These are phyloP conservation scores for Chymomyza procnemis DNA, from an alignment of 2,888 invertebrate genomes.

Conservation along the genomic window DNA sequence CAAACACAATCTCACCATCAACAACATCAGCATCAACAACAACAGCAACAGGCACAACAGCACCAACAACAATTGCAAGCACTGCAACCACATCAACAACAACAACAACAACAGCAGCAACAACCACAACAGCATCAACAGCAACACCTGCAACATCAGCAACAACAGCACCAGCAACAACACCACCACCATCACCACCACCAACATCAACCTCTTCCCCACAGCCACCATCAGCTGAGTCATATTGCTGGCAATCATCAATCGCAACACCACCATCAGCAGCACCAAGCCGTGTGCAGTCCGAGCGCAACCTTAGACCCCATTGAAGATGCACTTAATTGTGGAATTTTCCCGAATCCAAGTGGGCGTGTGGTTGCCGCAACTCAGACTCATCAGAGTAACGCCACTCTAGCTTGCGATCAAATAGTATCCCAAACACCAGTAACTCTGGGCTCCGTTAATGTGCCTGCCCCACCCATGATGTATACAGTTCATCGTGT, in stretches of 20 bases:
- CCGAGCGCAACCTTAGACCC: slow-evolving; percentile 56
- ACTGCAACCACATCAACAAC: slow-evolving; percentile 44
- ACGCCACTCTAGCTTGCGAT: slow-evolving; percentile 42
- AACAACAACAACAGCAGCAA: slow-evolving; percentile 45
- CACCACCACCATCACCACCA: slow-evolving; percentile 43
- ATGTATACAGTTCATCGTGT: slow-evolving; percentile 78
- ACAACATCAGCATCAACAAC: slow-evolving; percentile 44
- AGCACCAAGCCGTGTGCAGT: slow-evolving; percentile 45
- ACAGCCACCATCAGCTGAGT: slow-evolving; percentile 38
- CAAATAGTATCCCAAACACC: slow-evolving; percentile 51
- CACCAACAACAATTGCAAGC: slow-evolving; percentile 61
- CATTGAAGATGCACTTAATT: slow-evolving; percentile 68
- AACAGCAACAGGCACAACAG: slow-evolving; percentile 53
- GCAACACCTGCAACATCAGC: slow-evolving; percentile 42
- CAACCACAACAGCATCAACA: slow-evolving; percentile 44
- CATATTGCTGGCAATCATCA: slow-evolving; percentile 14
- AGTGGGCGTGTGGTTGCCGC: slow-evolving; percentile 69
- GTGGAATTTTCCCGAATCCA: slow-evolving; percentile 58
- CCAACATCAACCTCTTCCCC: slow-evolving; percentile 31
- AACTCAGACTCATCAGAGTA: slow-evolving; percentile 73
- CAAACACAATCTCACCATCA: slow-evolving; percentile 47
- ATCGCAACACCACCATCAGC: slow-evolving; percentile 9
- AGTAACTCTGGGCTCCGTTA: slow-evolving; percentile 49
- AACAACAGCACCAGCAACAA: slow-evolving; percentile 43
- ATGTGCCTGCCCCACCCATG: slow-evolving; percentile 73